Conservation (phyloP, 2,113 vertebrate species). For the Capreolus pygargus region DNA sequence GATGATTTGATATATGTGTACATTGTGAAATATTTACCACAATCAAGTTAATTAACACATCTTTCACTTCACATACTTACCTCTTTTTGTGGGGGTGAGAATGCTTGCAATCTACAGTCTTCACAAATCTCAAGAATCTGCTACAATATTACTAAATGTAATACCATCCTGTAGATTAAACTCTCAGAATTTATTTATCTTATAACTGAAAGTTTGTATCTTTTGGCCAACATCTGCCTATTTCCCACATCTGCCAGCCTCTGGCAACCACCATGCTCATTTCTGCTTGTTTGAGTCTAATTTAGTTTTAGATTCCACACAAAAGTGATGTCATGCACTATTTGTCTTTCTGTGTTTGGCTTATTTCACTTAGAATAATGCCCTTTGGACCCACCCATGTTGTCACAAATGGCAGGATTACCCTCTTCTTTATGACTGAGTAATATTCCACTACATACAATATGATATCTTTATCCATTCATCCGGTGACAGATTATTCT, state of each 20-base stretch:
- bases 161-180: not conserved
- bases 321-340: not conserved
- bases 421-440: not conserved
- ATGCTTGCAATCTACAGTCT: not conserved
- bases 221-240: not conserved
- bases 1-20: not conserved
- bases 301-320: not conserved
- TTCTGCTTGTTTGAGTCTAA: not conserved
- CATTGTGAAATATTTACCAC: not conserved
- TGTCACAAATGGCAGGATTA: not conserved
- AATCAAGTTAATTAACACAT: not conserved
- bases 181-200: not conserved
- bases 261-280: not conserved
- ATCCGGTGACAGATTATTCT: not conserved
- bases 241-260: not conserved
- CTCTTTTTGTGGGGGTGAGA: not conserved
- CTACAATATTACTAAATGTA: not conserved
- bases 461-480: not conserved
- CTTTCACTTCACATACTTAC: not conserved
- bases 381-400: not conserved
- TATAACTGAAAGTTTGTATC: not conserved
- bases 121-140: not conserved
- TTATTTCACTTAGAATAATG: not conserved
- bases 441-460: not conserved
- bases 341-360: not conserved